A percentile compares a stretch with the other conserved stretches of the same genome.
phyloP scores from a whole-genome alignment of 2,113 vertebrate species.

The Carettochelys insculpta region DNA sequence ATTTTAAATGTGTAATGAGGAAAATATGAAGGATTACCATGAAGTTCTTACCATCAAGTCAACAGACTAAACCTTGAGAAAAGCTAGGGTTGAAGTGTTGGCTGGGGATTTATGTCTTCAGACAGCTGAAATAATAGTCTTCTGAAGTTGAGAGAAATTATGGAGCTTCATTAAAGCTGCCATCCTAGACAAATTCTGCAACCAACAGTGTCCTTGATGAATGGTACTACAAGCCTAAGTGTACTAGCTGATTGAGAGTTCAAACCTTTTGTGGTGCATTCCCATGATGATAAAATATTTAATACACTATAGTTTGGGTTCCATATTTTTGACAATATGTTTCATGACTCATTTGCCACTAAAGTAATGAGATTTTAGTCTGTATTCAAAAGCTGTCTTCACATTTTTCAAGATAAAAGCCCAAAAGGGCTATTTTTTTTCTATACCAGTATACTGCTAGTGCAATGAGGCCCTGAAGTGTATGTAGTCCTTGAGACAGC shows the following conservation, averaged over 20 bases:
- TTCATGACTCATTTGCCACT: conserved; percentile 62
- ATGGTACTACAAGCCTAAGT: conserved; percentile 19
- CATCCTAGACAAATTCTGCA: conserved; percentile 56
- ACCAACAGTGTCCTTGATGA: neutral
- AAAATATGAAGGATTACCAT: conserved; percentile 7
- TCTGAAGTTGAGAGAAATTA: conserved; percentile 52
- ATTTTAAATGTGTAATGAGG: neutral
- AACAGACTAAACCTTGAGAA: conserved; percentile 44
- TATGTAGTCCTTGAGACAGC: conserved; percentile 48
- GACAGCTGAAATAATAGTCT: conserved; percentile 59
- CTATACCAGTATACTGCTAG: conserved; percentile 1
- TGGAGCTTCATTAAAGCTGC: conserved; percentile 60
- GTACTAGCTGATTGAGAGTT: conserved; percentile 64
- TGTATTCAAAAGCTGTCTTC: conserved; percentile 35
- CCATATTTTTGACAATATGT: conserved; percentile 63
- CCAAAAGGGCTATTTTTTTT: conserved; percentile 62
- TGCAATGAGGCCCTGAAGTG: conserved; percentile 36
- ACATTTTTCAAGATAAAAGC: conserved; percentile 57
- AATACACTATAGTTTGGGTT: conserved; percentile 28
- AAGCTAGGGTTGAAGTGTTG: conserved; percentile 3
- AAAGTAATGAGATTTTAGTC: conserved; percentile 63
- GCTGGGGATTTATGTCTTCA: conserved; percentile 46
- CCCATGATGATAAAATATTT: conserved; percentile 53
- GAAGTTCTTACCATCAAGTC: conserved; percentile 17
- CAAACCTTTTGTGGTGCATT: conserved; percentile 41